Evolutionary conservation across 1,140 invertebrate genomes (phyloP), one percentile per base, ranked within the genome.

Genomic region (Hyles euphorbiae): DNA sequence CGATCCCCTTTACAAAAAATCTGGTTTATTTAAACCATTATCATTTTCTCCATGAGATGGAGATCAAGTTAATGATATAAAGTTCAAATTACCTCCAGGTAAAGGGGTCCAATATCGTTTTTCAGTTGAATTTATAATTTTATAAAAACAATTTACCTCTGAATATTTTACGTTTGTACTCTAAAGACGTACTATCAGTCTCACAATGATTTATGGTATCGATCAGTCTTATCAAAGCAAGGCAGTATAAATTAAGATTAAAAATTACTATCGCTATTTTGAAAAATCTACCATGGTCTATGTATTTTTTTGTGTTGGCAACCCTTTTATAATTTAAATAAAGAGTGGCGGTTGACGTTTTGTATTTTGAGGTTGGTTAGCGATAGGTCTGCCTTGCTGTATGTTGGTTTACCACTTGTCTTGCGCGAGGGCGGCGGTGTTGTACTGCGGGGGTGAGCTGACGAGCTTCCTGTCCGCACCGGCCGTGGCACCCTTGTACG

Each of bases 371-470:
- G 22, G 22, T 22, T 22, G 22, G 22, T 40, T 40, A 40, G 8
- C 36, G 8, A 40, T 40, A 40, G 8, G 0, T 40, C 36, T 40
- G 8, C 36, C 36, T 8, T 40, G 36, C 36, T 8, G 36, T 40
- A 40, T 40, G 8, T 40, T 8, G 36, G 1, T 40, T 40, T 40
- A 40, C 36, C 36, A 40, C 36, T 81, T 83, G 63, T 83, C 76
- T 36, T 78, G 73, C 22, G 75, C 32, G 34, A 80, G 63, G 46
- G 74, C 62, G 48, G 68, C 53, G 32, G 76, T 80, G 56, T 82
- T 74, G 72, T 81, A 84, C 46, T 72, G 74, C 5, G 74, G 73
- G 7, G 82, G 77, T 1, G 81, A 83, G 46, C 61, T 74, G 8
- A 80, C 58, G 5, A 83, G 63, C 48, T 74, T 78, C 12, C 76